Base-by-base conservation (phyloP, 2,113 vertebrate genomes). In the Psilopogon haemacephalus region DNA sequence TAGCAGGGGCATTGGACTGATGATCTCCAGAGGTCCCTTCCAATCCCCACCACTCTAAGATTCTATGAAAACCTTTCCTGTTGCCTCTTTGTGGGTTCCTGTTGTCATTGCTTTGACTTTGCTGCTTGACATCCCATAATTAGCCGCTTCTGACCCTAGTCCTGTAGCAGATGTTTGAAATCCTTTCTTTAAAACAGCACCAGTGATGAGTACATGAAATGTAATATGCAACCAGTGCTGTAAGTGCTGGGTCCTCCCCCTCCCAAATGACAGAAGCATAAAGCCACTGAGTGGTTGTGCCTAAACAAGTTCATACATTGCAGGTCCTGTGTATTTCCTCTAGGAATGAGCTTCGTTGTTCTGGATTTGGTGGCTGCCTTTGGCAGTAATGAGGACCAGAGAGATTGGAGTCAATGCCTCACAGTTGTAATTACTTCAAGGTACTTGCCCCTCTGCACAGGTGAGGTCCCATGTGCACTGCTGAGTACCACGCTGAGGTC, bases 151-250 rank as follows among this genome's bases (percentile, higher is more conserved):
- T n/a, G 76, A 83, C 69, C 60, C 64, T 13, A 15, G 55, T 46
- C 28, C 62, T 35, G 11, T 20, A 67, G n/a, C 17, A 30, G 42
- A 27, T 18, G 0, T 13, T 88, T 79, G 33, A 33, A 3, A 58
- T n/a, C 8, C 6, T 17, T 72, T 37, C 80, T 46, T 62, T 11
- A 3, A 20, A 72, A 2, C 28, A 15, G 64, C 64, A 5, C 59
- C 50, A 4, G 48, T 1, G 18, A 3, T 4, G 71, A 48, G 12
- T 10, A 12, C 4, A 23, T 60, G 62, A 30, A n/a, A 54, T 9
- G 21, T 0, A 20, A 55, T 13, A 2, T 18, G 5, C 12, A 38
- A 9, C 1, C 5, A 15, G 12, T 32, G 1, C 3, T 15, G 4
- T 6, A 50, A 48, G 62, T 12, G 32, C 71, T 6, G 67, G 6